Conservation (phyloP, 2,113 vertebrate genomes). For the Oreochromis spilurus region DNA sequence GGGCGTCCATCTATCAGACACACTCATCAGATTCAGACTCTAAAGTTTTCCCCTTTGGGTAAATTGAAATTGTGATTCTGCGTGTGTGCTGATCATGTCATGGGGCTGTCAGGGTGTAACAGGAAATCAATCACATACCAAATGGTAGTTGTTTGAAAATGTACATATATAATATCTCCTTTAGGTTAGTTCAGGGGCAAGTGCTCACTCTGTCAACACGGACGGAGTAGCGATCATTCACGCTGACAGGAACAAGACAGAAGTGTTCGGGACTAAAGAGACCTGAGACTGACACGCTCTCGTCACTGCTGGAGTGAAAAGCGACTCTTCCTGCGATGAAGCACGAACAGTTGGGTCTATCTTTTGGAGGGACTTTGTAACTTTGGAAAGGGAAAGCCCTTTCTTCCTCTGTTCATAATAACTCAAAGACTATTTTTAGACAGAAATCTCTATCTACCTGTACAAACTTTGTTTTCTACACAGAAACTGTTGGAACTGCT, state of each 20-base stretch:
- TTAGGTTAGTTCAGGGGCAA: background rate
- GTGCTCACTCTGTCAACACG: background rate
- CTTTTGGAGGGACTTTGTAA: background rate
- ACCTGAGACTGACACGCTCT: background rate
- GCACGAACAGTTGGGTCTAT: background rate
- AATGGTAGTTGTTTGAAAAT: background rate
- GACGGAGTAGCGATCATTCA: background rate
- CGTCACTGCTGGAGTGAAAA: background rate
- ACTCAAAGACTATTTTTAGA: conserved; percentile 47
- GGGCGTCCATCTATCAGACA: background rate
- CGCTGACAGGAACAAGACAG: background rate
- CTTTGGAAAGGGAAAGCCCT: background rate
- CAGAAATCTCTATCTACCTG: conserved; percentile 21
- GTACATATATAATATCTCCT: background rate
- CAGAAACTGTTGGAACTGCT: background rate
- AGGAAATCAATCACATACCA: background rate
- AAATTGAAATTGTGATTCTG: background rate
- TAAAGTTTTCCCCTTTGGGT: background rate
- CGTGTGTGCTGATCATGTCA: background rate
- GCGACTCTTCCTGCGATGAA: background rate
- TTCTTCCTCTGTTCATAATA: background rate
- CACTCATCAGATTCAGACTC: background rate
- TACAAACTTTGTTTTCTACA: conserved; percentile 20
- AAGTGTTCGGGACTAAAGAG: background rate
- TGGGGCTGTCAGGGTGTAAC: background rate